Conservation (phyloP, 2,113 vertebrate genomes). For the Actenoides lindsayi region DNA sequence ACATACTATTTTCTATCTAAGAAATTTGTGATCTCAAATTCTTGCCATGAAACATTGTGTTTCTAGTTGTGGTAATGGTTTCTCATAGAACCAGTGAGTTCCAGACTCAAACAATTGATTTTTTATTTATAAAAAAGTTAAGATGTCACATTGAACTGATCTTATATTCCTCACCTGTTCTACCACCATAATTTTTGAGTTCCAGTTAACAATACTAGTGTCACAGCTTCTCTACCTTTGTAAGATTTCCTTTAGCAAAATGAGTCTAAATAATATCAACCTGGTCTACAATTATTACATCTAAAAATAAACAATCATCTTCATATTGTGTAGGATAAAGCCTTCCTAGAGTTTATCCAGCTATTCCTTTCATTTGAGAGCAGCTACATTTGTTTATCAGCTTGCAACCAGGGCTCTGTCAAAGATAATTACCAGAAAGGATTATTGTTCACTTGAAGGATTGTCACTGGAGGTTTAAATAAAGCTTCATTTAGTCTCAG, state of each 20-base stretch:
- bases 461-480: slow-evolving; percentile 5
- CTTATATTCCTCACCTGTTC: not conserved
- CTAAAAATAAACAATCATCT: not conserved
- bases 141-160: not conserved
- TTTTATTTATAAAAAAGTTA: not conserved
- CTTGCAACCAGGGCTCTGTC: not conserved
- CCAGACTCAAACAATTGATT: not conserved
- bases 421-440: not conserved
- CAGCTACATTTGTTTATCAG: not conserved
- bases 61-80: not conserved
- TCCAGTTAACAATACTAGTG: not conserved
- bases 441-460: not conserved
- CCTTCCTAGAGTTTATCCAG: not conserved
- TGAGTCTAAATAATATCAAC: not conserved
- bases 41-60: fast-evolving
- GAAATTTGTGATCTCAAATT: not conserved
- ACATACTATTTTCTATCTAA: not conserved
- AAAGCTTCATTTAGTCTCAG: not conserved
- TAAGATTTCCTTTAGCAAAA: not conserved
- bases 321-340: not conserved
- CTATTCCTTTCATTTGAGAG: not conserved
- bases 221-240: not conserved
- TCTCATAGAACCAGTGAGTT: not conserved
- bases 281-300: slow-evolving; percentile 8
- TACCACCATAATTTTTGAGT: not conserved